Evolutionary conservation across 2,113 vertebrate species (phyloP).

Genomic region (Cottus gobio): DNA sequence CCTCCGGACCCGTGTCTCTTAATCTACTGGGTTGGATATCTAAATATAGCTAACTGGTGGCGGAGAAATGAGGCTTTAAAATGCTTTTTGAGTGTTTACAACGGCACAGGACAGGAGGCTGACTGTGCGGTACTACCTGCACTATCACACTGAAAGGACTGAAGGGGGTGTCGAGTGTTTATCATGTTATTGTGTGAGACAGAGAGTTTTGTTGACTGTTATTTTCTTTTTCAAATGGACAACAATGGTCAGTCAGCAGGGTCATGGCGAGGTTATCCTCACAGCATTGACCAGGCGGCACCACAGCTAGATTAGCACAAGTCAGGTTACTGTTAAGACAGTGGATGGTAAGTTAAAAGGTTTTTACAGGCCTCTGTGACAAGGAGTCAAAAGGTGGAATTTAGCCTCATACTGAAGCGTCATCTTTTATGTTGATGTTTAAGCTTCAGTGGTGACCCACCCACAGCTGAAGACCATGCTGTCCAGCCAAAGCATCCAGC

Average conservation of each 20-base stretch:
- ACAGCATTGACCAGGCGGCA: neutral
- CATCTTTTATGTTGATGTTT: neutral
- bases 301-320: neutral
- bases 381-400: neutral
- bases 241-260: constrained; percentile 10
- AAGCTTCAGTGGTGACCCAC: constrained; percentile 74
- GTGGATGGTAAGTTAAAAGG: constrained; percentile 27
- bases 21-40: neutral
- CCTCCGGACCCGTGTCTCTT: too few relatives aligned
- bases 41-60: neutral
- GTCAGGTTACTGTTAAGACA: neutral
- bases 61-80: neutral
- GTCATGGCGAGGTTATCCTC: constrained; percentile 3
- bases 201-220: constrained; percentile 26
- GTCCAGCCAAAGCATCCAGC: constrained; percentile 60
- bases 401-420: neutral
- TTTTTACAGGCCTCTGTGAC: neutral
- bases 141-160: neutral
- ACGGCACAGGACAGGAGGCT: neutral
- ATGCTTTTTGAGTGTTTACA: neutral
- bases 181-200: constrained; percentile 16
- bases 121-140: neutral
- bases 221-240: constrained; percentile 22
- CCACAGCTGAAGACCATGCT: constrained; percentile 79
- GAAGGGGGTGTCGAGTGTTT: constrained; percentile 8